A percentile compares a stretch with the other conserved stretches of the same genome.
phyloP scores from a whole-genome alignment of 2,888 invertebrate species.

The Caenorhabditis becei region DNA sequence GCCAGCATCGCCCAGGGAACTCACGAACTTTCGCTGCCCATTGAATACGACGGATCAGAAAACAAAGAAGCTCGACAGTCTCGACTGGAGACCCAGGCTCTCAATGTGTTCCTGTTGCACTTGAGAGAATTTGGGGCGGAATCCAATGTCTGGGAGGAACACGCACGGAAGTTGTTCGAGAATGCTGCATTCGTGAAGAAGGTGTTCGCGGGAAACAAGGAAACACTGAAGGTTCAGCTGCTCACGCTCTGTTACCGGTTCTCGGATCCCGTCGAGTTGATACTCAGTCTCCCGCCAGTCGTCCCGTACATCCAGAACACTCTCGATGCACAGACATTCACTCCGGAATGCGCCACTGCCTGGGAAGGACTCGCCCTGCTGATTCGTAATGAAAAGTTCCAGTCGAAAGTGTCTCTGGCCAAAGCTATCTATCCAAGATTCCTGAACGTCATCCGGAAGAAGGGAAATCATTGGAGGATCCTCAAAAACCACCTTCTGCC shows the following conservation, averaged over 20 bases:
- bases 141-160: slow-evolving; percentile 25
- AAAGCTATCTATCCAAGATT: slow-evolving; percentile 71
- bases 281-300: slow-evolving; percentile 14
- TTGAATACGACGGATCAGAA: slow-evolving; percentile 54
- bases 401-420: slow-evolving; percentile 60
- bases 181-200: slow-evolving; percentile 46
- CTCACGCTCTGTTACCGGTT: slow-evolving; percentile 33
- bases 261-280: slow-evolving; percentile 15
- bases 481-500: slow-evolving; percentile 56
- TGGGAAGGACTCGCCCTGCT: slow-evolving; percentile 41
- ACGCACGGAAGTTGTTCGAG: slow-evolving; percentile 39
- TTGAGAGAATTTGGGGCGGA: slow-evolving; percentile 16
- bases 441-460: slow-evolving; percentile 70
- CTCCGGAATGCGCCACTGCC: slow-evolving; percentile 32
- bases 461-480: slow-evolving; percentile 64
- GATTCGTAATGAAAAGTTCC: slow-evolving; percentile 12
- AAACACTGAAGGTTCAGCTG: slow-evolving; percentile 31
- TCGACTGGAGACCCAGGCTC: slow-evolving; percentile 51
- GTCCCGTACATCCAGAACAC: slow-evolving; percentile 37
- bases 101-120: slow-evolving; percentile 22
- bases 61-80: slow-evolving; percentile 32
- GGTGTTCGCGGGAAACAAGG: slow-evolving; percentile 36
- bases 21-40: slow-evolving; percentile 21
- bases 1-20: slow-evolving; percentile 27
- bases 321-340: slow-evolving; percentile 43